phyloP scores from a whole-genome alignment of 2,888 invertebrate species.

The Cheilosia grossa region DNA sequence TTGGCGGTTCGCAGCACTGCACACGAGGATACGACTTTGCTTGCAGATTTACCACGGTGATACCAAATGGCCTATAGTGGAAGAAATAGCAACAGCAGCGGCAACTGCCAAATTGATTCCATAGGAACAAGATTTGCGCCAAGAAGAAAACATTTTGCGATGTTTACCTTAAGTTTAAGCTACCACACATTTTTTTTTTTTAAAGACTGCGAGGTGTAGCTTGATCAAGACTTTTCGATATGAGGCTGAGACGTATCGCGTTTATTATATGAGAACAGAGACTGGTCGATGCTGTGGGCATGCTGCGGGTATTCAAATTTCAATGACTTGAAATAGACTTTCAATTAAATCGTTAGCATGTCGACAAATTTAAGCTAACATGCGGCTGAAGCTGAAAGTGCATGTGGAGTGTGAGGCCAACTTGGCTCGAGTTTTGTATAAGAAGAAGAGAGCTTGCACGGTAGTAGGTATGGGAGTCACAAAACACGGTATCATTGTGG shows the following conservation, averaged over 20 bases:
- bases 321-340: slow-evolving; percentile 10
- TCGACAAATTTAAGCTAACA: slow-evolving; percentile 1
- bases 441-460: too few species aligned
- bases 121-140: slow-evolving; percentile 45
- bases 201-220: slow-evolving; percentile 42
- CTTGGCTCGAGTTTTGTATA: not conserved
- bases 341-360: slow-evolving; percentile 22
- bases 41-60: slow-evolving; percentile 60
- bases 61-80: slow-evolving; percentile 36
- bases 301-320: slow-evolving; percentile 18
- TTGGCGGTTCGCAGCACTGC: not conserved
- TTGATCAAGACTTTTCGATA: slow-evolving; percentile 1
- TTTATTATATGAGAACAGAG: slow-evolving; percentile 6
- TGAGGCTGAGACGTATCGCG: not conserved
- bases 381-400: not conserved
- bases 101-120: slow-evolving; percentile 41
- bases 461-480: not conserved
- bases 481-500: too few species aligned
- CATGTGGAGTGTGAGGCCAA: not conserved
- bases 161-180: slow-evolving; percentile 31
- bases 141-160: slow-evolving; percentile 20
- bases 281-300: not conserved
- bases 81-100: slow-evolving; percentile 4
- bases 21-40: slow-evolving; percentile 36
- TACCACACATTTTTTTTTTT: slow-evolving; percentile 5